phyloP scores from a whole-genome alignment of 2,797 vertebrate species.

The Perdix hodgsoniae region DNA sequence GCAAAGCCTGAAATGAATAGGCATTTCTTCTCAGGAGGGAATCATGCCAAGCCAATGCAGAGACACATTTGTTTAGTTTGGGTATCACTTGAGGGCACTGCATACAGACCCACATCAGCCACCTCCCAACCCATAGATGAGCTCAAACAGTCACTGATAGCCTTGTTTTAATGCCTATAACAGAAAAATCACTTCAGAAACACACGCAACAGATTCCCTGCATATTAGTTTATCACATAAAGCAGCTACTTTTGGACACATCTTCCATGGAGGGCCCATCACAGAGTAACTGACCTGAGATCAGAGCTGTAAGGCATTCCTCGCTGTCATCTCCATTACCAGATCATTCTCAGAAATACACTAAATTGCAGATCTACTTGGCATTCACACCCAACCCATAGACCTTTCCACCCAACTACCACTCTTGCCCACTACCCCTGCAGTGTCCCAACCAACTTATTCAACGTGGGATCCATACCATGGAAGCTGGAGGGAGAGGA shows the following conservation, averaged over 20 bases:
- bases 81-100: background rate
- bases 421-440: background rate
- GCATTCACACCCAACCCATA: background rate
- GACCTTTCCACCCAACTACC: background rate
- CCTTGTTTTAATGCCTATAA: background rate
- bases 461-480: accelerated
- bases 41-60: accelerated
- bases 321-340: background rate
- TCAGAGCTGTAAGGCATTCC: background rate
- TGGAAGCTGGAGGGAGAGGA: background rate
- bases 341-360: background rate
- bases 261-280: background rate
- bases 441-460: background rate
- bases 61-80: background rate
- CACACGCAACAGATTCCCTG: background rate
- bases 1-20: background rate
- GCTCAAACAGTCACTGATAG: background rate
- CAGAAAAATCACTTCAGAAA: background rate
- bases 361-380: background rate
- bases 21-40: background rate
- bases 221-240: background rate
- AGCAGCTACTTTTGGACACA: background rate
- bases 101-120: background rate
- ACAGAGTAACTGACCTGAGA: background rate
- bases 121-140: background rate